Base-by-base conservation (phyloP, 2,797 vertebrate genomes). In the Apogon talboti region DNA sequence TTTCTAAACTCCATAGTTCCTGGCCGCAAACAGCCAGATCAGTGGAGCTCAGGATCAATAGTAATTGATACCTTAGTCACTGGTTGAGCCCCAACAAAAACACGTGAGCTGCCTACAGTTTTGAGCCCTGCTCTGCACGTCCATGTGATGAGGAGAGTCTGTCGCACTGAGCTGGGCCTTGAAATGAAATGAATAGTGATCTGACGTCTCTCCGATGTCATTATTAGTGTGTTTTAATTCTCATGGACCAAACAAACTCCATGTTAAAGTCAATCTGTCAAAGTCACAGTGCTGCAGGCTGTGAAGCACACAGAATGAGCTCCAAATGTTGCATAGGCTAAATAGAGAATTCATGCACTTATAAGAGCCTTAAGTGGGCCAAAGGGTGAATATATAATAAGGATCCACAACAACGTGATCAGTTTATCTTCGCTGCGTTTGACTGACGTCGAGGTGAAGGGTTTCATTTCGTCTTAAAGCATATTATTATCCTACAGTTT, bases 21-120 rank as follows among this genome's bases (percentile, higher is more conserved):
- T 33, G 41, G 59, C 45, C 52, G 37, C 55, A 45, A 44, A 33
- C 37, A 50, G 58, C 15, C 65, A 62, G 52, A 63, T 71, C 67
- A 67, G 53, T 2, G 12, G 64, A 73, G 58, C 41, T 57, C 68
- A 53, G 47, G 59, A 82, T 83, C 76, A 81, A 66, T 78, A 19
- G 7, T 51, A 62, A 82, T 45, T 65, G 79, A 83, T 61, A 49
- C 15, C 28, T 24, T 40, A 52, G 45, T 51, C 47, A 38, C 24
- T 49, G 62, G 21, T 24, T 69, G 45, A 70, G 15, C 2, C 51
- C 61, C 5, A 11, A 33, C 1, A 7, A 44, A 46, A 47, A 78
- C 78, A 82, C 53, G 80, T 79, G 78, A 80, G 66, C 66, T 47
- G 60, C 49, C 35, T 9, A 18, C 64, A 42, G 58, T 57, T 33